phyloP scores from a whole-genome alignment of 2,888 invertebrate species.

The Lasioglossum malachurum region DNA sequence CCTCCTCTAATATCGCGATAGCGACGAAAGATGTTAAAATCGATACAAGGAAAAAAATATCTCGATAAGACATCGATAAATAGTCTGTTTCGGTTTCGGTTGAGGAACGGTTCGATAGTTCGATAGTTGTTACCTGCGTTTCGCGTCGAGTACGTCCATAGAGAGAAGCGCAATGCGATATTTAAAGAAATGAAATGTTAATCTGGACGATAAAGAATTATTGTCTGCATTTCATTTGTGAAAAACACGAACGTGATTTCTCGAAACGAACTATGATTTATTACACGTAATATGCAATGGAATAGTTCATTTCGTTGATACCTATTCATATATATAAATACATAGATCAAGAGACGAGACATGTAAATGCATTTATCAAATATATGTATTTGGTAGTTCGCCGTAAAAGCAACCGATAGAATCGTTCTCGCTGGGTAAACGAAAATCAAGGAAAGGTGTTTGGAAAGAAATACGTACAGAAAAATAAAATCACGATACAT shows the following conservation, averaged over 20 bases:
- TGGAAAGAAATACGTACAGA: not conserved
- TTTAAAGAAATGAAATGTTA: constrained; percentile 34
- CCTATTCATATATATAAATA: not conserved
- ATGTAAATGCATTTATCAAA: constrained; percentile 28
- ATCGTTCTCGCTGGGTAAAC: not conserved
- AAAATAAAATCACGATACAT: not conserved
- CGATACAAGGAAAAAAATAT: constrained; percentile 42
- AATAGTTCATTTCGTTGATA: constrained; percentile 17
- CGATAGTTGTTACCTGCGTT: constrained; percentile 21
- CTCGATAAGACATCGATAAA: constrained; percentile 54
- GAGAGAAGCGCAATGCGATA: constrained; percentile 19
- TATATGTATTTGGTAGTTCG: constrained; percentile 22
- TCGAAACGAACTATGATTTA: constrained; percentile 18
- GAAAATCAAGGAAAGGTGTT: not conserved
- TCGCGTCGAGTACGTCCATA: constrained; percentile 3
- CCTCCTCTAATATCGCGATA: not conserved
- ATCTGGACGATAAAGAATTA: not conserved
- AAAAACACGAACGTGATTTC: constrained; percentile 16
- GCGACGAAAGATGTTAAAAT: constrained; percentile 17
- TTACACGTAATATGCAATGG: constrained; percentile 16
- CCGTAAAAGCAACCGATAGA: constrained; percentile 6
- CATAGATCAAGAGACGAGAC: constrained; percentile 8
- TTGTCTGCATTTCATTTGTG: constrained; percentile 10
- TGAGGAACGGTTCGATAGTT: constrained; percentile 22
- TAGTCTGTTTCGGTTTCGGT: constrained; percentile 23